Base-by-base conservation (phyloP, 2,888 invertebrate species). In the Cerceris ruficornis region DNA sequence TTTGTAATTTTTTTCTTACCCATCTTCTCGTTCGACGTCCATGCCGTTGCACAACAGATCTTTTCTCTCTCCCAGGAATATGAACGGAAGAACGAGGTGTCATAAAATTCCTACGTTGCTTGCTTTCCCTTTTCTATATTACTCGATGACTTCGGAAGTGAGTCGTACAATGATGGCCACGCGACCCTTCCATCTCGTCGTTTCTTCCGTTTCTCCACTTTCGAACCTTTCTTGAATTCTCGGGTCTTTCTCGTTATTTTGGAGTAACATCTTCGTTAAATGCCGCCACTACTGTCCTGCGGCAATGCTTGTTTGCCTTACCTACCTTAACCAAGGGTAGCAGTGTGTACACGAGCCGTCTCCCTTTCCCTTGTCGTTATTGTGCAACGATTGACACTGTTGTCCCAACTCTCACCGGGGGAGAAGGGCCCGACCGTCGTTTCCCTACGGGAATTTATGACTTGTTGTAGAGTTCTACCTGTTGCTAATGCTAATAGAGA, bases 381-480 rank as follows among this genome's bases (percentile, higher is more conserved):
- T 83, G 72, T 78, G 70, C 66, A 79, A 75, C 71, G 50, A 72
- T 64, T 79, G 80, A 85, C 82, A 81, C 13, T 86, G 84, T 85
- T 85, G 84, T 78, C 82, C 86, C 86, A 89, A 89, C 87, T 88
- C 87, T 86, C 88, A 78, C 82, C 85, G 62, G 84, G 86, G 69
- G 84, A 59, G 59, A 68, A 41, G 68, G 66, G 57, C 43, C 14
- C 9, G 39, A 58, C 62, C 61, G 57, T 41, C 69, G 42, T 42
- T 69, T 68, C 58, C 55, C 69, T 60, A 17, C 42, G 52, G 67
- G 62, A 71, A 76, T 77, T 84, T 72, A 75, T 59, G 61, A 28
- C 57, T 43, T 41, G 65, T 15, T 42, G 28, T 28, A 28, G 6
- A 49, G n/a, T 54, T 28, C 54, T 71, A 80, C 70, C 74, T 77